Conservation (phyloP, 2,888 invertebrate species). For the Acanthosepion lycidas region DNA sequence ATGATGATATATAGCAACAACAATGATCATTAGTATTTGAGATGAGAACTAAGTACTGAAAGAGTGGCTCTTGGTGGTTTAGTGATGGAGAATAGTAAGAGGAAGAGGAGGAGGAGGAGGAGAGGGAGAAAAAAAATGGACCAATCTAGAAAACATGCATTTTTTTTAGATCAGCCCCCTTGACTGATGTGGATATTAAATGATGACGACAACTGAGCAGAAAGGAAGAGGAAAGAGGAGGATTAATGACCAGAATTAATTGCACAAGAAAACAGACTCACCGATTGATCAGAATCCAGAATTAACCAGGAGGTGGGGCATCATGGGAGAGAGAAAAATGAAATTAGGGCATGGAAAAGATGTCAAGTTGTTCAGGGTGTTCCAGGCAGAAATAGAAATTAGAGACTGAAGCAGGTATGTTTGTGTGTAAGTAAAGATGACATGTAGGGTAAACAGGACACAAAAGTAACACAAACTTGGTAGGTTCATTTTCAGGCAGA, state of each 20-base stretch:
- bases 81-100: background rate
- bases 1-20: background rate
- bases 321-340: slow-evolving; percentile 33
- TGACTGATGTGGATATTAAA: background rate
- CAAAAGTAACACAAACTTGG: background rate
- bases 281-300: slow-evolving; percentile 33
- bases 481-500: background rate
- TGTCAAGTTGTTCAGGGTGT: background rate
- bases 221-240: background rate
- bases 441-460: too few species aligned
- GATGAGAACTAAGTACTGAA: background rate
- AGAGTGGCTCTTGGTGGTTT: background rate
- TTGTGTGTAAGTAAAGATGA: background rate
- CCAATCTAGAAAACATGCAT: slow-evolving; percentile 3
- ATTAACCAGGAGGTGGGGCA: slow-evolving; percentile 20
- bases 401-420: background rate
- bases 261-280: background rate
- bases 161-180: background rate
- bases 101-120: background rate
- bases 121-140: background rate
- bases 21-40: background rate
- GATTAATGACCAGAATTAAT: slow-evolving; percentile 23
- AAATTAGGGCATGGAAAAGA: slow-evolving; percentile 22
- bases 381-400: background rate
- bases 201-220: background rate